Evolutionary conservation across 1,140 invertebrate genomes (phyloP), one percentile per base, ranked within the genome.

Genomic region (Drosophila nigrodunni): DNA sequence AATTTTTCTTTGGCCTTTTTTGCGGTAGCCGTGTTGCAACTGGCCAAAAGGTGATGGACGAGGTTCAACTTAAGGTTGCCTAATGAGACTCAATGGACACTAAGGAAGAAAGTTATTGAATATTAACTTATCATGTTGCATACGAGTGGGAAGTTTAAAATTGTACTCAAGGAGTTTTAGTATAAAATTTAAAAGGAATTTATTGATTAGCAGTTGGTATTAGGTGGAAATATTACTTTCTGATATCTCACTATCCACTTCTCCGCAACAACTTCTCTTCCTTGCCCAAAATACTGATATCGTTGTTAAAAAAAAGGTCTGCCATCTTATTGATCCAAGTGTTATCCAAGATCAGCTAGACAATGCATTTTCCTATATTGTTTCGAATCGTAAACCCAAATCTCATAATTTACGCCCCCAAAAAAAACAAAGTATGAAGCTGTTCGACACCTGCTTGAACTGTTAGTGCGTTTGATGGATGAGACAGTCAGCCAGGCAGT

Each of bases 381-480:
- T 54, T 49, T 44, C 7, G 44, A 44, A 37, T 59, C 62, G 62
- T 65, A 43, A 55, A 55, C 55, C 39, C 37, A 35, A 30, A 65
- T 55, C 62, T 55, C 62, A 74, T 69, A 71, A 62, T 58, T 69
- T 59, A 71, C 58, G 77, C 74, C 75, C 76, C 74, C 61, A 70
- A 9, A 7, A 39, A 68, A 73, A 61, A 43, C 58, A 44, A 43
- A 11, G 41, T 15, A 61, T 43, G 21, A 70, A 70, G 58, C 41
- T 50, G 67, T 61, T 65, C 21, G 55, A 68, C 65, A 59, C 54
- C 54, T 49, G 43, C 52, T 37, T 47, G 25, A 66, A n/a, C 30
- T 66, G 49, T 7, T 30, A 44, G 15, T 50, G 46, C 10, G 39
- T 11, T 54, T 65, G 62, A 55, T 65, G 65, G 55, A 68, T 68